Evolutionary conservation across 2,113 vertebrate species (phyloP).

Genomic region (Rafetus swinhoei): DNA sequence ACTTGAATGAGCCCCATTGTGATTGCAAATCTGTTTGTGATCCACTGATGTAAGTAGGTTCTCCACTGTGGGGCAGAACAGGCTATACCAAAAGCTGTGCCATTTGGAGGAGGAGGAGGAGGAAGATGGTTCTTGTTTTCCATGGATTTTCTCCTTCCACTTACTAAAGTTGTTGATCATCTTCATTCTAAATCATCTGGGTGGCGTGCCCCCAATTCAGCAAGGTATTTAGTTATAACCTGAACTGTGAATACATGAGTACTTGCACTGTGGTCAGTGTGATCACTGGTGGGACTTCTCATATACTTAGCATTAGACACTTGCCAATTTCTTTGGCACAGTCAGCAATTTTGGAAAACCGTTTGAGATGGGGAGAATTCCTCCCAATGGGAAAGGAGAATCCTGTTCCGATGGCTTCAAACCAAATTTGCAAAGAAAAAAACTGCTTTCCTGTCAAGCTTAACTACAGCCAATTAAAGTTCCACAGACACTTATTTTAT

Average conservation of each 20-base stretch:
- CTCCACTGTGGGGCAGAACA: neutral
- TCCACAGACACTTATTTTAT: neutral
- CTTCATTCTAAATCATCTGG: neutral
- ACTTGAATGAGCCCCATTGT: neutral
- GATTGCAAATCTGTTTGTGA: neutral
- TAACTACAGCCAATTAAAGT: neutral
- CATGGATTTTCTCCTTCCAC: neutral
- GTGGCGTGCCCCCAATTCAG: neutral
- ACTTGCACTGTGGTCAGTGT: neutral
- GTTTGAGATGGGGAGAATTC: neutral
- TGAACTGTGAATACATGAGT: neutral
- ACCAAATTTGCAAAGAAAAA: too few species aligned
- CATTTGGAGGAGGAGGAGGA: neutral
- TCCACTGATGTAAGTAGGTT: neutral
- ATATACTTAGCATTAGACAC: neutral
- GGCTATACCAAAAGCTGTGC: neutral
- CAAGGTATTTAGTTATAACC: neutral
- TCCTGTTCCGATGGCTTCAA: too few species aligned
- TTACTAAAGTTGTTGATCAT: neutral
- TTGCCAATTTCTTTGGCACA: neutral
- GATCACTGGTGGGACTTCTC: neutral
- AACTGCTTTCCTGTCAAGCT: neutral
- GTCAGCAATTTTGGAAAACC: neutral
- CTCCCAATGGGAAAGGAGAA: neutral
- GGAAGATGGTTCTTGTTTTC: neutral